Evolutionary conservation across 2,113 vertebrate genomes (phyloP).

Genomic region (Podarcis muralis): DNA sequence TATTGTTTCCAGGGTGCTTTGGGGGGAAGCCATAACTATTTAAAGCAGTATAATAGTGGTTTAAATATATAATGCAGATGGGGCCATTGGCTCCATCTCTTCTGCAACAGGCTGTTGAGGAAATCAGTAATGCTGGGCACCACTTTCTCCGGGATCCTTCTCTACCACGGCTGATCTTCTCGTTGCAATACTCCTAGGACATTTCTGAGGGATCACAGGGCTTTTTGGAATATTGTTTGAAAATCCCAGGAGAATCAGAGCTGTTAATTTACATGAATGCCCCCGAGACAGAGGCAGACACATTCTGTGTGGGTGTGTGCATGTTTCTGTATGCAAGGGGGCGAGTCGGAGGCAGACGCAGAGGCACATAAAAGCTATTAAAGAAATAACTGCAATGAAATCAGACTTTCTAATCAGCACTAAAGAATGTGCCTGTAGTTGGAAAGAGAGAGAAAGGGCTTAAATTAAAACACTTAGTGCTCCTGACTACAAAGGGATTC

Average conservation of each 20-base stretch:
- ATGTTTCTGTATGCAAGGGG: background rate
- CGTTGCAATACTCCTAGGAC: too few relatives aligned
- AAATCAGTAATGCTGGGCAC: too few relatives aligned
- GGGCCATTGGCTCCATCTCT: too few relatives aligned
- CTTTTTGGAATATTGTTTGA: background rate
- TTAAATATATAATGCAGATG: too few relatives aligned
- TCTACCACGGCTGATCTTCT: background rate
- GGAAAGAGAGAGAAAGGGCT: background rate
- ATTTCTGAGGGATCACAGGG: background rate
- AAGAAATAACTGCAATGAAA: background rate
- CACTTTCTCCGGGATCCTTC: too few relatives aligned
- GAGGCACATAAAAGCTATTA: background rate
- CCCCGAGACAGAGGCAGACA: background rate
- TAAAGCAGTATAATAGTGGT: too few relatives aligned
- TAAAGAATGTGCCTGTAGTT: background rate
- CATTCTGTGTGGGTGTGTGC: background rate
- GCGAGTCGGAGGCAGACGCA: background rate
- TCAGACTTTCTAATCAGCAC: background rate
- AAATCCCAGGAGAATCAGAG: background rate
- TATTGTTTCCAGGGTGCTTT: too few relatives aligned
- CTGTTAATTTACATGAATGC: background rate
- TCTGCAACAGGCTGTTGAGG: too few relatives aligned
- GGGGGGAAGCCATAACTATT: too few relatives aligned
- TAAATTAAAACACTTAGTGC: background rate
- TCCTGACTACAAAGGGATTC: background rate